Base-by-base conservation (phyloP, 2,797 vertebrate species). In the Molossus alvarezi region DNA sequence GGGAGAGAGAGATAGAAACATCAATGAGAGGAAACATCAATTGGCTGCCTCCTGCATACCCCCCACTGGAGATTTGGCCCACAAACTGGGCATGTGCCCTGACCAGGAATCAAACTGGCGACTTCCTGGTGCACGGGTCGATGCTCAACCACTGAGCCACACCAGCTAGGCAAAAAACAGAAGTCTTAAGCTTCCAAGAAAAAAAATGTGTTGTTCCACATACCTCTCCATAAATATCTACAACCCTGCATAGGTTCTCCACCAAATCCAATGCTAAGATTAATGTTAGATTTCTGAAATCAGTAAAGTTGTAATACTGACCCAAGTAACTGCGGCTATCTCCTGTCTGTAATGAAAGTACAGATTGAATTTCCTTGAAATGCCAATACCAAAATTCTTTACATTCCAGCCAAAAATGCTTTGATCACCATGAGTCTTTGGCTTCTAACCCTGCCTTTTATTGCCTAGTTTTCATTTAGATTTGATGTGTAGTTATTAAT, bases 361-460 rank as follows among this genome's bases (percentile, higher is more conserved):
- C 84, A 97, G 89, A 83, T 98, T 97, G 72, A 25, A 90, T 98
- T 98, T 98, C 97, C 96, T 97, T 97, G 94, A 77, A 89, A 95
- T 90, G 64, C 64, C 81, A 65, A 96, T 57, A 91, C n/a, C 83
- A 88, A 97, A 97, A 98, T 98, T 98, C 97, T 97, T 97, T 90
- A 97, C 96, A 98, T 98, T 98, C 97, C 97, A 97, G 75, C 60
- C 73, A 95, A 93, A 94, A 97, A 77, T 65, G 80, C 58, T 67
- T 92, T 91, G 7, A 77, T 97, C 80, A 91, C 95, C 93, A 96
- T 58, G 37, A 95, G 90, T 94, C 75, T 96, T 91, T 95, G 48
- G 80, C 91, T 75, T 87, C 10, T 90, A 89, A 89, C 69, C 71
- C 60, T 91, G 73, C 41, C 58, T 94, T 92, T 87, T 85, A 92